Conservation (phyloP, 2,888 invertebrate genomes). For the Baccha elongata region DNA sequence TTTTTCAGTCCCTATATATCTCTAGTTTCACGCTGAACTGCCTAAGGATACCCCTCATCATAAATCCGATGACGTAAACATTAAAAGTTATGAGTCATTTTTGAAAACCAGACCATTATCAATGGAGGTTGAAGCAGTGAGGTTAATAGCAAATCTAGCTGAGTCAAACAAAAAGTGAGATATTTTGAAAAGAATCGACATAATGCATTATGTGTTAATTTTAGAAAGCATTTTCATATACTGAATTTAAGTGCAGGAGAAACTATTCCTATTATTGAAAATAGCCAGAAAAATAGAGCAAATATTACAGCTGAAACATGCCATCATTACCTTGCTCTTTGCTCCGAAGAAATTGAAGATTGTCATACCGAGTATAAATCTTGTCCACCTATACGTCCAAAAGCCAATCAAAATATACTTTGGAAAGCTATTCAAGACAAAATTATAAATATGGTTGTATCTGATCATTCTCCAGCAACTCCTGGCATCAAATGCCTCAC, state of each 20-base stretch:
- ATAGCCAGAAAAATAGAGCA: conserved; percentile 83
- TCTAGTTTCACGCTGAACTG: conserved; percentile 88
- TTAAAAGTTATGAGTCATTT: conserved; percentile 86
- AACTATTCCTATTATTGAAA: conserved; percentile 84
- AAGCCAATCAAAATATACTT: conserved; percentile 85
- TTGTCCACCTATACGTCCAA: conserved; percentile 87
- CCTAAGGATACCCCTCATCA: conserved; percentile 81
- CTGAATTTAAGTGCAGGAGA: conserved; percentile 87
- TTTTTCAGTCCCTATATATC: conserved; percentile 74
- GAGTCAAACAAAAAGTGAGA: conserved; percentile 74
- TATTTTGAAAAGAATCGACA: background rate
- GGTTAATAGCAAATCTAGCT: conserved; percentile 85
- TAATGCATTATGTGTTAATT: conserved; percentile 18
- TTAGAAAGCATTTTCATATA: conserved; percentile 86
- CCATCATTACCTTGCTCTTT: conserved; percentile 87
- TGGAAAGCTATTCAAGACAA: conserved; percentile 85
- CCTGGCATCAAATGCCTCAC: conserved; percentile 84
- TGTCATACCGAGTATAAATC: conserved; percentile 88
- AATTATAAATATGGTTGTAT: conserved; percentile 86
- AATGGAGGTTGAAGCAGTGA: conserved; percentile 88
- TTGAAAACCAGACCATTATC: conserved; percentile 85
- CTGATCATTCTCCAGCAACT: conserved; percentile 88
- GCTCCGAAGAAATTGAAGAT: conserved; percentile 86
- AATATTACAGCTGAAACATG: conserved; percentile 89
- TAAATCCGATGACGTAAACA: conserved; percentile 81